Evolutionary conservation across 1,140 invertebrate genomes (phyloP).

Genomic region (Medauroidea extradentata): DNA sequence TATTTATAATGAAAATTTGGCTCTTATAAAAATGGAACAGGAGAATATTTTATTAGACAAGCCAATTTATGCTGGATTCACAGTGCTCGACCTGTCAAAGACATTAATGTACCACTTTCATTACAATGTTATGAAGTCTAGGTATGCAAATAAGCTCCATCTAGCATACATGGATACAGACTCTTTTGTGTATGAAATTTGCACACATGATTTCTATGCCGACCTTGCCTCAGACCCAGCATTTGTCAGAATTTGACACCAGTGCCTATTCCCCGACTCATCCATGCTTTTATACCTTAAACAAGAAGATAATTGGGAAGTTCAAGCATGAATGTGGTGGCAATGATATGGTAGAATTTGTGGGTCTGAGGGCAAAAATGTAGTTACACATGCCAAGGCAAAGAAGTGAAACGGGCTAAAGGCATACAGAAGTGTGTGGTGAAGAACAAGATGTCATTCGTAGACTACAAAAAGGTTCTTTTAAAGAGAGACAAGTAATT

Average conservation of each 20-base stretch:
- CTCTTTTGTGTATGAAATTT: constrained; percentile 38
- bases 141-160: constrained; percentile 29
- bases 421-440: not conserved
- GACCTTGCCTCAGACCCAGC: constrained; percentile 35
- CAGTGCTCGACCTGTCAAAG: constrained; percentile 28
- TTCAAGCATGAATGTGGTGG: constrained; percentile 48
- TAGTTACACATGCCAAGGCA: constrained; percentile 13
- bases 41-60: constrained; percentile 16
- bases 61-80: constrained; percentile 27
- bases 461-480: not conserved
- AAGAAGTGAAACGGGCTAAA: not conserved
- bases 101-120: constrained; percentile 35
- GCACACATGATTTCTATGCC: constrained; percentile 41
- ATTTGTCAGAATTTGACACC: constrained; percentile 29
- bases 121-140: constrained; percentile 30
- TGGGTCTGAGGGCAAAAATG: constrained; percentile 43
- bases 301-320: constrained; percentile 48
- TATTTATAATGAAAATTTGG: constrained; percentile 21
- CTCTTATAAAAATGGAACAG: not conserved
- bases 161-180: constrained; percentile 46
- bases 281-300: constrained; percentile 13
- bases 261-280: not conserved
- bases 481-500: not conserved
- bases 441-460: not conserved
- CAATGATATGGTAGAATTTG: constrained; percentile 39